These are phyloP conservation scores for Leptodactylus fallax DNA, from an alignment of 2,797 vertebrate species.

Conservation along the genomic window DNA sequence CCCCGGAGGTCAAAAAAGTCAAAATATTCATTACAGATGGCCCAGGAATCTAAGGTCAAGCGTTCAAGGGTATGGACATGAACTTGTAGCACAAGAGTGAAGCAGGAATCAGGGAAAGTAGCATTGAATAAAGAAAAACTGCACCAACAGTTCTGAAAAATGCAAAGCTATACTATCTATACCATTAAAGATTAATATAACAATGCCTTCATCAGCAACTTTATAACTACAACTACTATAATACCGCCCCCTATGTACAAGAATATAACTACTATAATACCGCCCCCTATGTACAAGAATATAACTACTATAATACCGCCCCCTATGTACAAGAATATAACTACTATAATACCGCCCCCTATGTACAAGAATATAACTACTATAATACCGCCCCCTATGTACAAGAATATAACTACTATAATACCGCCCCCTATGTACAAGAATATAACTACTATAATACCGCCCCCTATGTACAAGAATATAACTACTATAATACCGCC, in stretches of 20 bases:
- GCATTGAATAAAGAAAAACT: background rate
- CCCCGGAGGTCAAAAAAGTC: background rate
- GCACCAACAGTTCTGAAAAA: background rate
- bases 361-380: constrained; percentile 5
- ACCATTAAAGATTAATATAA: background rate
- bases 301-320: background rate
- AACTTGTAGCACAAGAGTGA: background rate
- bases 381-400: background rate
- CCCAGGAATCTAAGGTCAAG: background rate
- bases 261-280: background rate
- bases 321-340: background rate
- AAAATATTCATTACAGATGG: background rate
- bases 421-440: no score
- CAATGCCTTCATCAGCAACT: no score
- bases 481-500: background rate
- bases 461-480: background rate
- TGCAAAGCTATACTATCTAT: background rate
- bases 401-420: background rate
- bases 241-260: background rate
- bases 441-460: no score
- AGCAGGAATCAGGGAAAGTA: background rate
- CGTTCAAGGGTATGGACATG: background rate
- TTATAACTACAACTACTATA: background rate
- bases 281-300: background rate
- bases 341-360: background rate